A percentile compares a stretch with the other conserved stretches of the same genome.
phyloP scores from a whole-genome alignment of 1,140 invertebrate species.

The Cotesia vestalis region DNA sequence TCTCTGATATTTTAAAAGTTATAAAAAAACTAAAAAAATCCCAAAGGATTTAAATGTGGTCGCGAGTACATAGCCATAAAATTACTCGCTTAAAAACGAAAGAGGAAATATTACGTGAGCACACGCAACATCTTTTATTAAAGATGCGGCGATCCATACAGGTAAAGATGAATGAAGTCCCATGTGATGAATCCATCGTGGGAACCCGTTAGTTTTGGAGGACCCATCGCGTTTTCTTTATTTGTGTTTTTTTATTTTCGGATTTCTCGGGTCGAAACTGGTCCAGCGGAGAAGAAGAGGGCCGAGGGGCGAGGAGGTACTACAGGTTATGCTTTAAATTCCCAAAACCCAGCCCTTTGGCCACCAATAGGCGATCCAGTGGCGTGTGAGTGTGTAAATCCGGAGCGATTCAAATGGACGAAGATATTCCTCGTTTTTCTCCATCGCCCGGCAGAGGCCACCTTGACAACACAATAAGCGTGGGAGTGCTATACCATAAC shows the following conservation, averaged over 20 bases:
- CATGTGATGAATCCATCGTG: conserved; percentile 52
- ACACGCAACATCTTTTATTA: conserved; percentile 19
- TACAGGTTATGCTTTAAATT: conserved; percentile 44
- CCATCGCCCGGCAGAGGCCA: conserved; percentile 42
- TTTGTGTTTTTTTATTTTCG: conserved; percentile 39
- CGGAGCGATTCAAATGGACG: conserved; percentile 19
- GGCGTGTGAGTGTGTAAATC: conserved; percentile 19
- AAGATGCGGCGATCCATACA: conserved; percentile 32
- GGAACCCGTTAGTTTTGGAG: conserved; percentile 53
- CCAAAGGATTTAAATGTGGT: background rate
- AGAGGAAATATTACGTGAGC: conserved; percentile 34
- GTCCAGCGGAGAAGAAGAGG: conserved; percentile 45
- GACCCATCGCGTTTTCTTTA: conserved; percentile 19
- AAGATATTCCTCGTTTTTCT: conserved; percentile 27
- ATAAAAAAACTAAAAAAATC: background rate
- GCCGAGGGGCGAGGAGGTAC: background rate
- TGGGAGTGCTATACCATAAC: conserved; percentile 58
- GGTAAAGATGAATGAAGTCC: conserved; percentile 21
- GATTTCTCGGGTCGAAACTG: conserved; percentile 43
- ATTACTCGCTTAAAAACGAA: background rate
- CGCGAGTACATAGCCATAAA: background rate
- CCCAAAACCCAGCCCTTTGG: conserved; percentile 51
- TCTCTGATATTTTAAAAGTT: too few relatives aligned
- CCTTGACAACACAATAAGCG: conserved; percentile 55
- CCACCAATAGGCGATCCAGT: conserved; percentile 51